Evolutionary conservation across 2,113 vertebrate species (phyloP).

Genomic region (Steatornis caripensis): DNA sequence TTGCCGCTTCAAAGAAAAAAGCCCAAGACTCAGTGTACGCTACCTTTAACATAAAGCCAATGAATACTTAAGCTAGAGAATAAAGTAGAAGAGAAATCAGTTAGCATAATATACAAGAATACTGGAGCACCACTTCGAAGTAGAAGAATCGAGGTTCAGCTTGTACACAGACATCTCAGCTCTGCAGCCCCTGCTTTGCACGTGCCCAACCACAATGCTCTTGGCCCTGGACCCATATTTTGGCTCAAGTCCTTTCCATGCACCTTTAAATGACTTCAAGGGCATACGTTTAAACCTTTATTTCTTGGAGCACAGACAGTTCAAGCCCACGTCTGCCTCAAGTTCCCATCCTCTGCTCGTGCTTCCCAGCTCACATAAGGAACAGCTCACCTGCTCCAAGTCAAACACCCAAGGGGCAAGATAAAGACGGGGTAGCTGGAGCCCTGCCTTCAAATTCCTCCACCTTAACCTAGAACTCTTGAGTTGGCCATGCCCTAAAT

Average conservation of each 20-base stretch:
- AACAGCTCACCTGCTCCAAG: not conserved
- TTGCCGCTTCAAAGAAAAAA: not conserved
- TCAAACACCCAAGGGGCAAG: not conserved
- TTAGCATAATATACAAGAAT: not conserved
- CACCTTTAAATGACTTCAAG: not conserved
- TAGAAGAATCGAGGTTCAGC: not conserved
- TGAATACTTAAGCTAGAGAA: not conserved
- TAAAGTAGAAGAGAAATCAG: not conserved
- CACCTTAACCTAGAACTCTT: not conserved
- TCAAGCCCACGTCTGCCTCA: not conserved
- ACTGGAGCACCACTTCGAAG: not conserved
- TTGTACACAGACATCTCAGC: not conserved
- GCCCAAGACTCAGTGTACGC: not conserved
- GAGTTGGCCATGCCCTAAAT: not conserved
- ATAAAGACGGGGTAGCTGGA: not conserved
- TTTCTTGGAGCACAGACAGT: not conserved
- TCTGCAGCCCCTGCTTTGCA: not conserved
- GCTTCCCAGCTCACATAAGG: not conserved
- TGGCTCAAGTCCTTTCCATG: no score
- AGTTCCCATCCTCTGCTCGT: not conserved
- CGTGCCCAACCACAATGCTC: rapidly evolving
- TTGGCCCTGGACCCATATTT: not conserved
- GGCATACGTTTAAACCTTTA: not conserved
- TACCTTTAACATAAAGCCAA: not conserved
- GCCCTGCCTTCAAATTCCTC: not conserved